Percentiles rank a stretch among this genome's conserved stretches.
Conservation (phyloP, 2,888 invertebrate species). For the Polymixis flavicincta region DNA sequence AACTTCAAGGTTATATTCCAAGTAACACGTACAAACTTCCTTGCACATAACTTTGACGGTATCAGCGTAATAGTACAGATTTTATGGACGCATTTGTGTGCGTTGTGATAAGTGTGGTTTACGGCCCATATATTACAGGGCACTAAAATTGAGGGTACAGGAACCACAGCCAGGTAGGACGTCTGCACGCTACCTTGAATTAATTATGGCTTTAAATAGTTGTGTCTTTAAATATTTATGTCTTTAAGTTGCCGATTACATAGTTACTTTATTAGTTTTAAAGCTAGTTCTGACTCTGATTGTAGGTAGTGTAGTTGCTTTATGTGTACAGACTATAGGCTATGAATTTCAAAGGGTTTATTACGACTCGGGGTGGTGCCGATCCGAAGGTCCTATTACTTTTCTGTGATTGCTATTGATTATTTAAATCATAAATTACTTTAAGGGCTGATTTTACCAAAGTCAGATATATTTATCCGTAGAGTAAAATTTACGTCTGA, state of each 20-base stretch:
- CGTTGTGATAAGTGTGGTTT: slow-evolving; percentile 85
- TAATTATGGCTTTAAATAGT: slow-evolving; percentile 64
- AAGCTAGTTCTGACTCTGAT: slow-evolving; percentile 38
- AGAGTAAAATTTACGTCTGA: too few relatives aligned
- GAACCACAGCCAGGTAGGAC: slow-evolving; percentile 65
- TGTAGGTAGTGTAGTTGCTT: slow-evolving; percentile 13
- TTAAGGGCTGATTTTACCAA: too few relatives aligned
- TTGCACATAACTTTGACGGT: slow-evolving; percentile 47
- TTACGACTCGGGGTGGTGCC: slow-evolving; percentile 7
- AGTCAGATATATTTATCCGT: too few relatives aligned
- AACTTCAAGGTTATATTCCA: background rate
- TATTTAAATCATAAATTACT: background rate
- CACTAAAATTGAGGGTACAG: slow-evolving; percentile 78
- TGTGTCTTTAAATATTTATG: slow-evolving; percentile 56
- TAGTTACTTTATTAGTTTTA: slow-evolving; percentile 49
- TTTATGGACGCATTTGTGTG: slow-evolving; percentile 81
- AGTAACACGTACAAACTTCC: slow-evolving; percentile 42
- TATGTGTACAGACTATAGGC: slow-evolving; percentile 8
- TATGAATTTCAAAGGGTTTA: slow-evolving; percentile 34
- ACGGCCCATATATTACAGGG: slow-evolving; percentile 82
- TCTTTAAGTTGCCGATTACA: slow-evolving; percentile 47
- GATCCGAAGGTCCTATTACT: background rate
- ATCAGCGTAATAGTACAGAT: slow-evolving; percentile 60
- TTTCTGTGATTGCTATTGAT: background rate
- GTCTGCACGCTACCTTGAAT: slow-evolving; percentile 70